Evolutionary conservation across 2,888 invertebrate species (phyloP).

Genomic region (Pelosia muscerda): DNA sequence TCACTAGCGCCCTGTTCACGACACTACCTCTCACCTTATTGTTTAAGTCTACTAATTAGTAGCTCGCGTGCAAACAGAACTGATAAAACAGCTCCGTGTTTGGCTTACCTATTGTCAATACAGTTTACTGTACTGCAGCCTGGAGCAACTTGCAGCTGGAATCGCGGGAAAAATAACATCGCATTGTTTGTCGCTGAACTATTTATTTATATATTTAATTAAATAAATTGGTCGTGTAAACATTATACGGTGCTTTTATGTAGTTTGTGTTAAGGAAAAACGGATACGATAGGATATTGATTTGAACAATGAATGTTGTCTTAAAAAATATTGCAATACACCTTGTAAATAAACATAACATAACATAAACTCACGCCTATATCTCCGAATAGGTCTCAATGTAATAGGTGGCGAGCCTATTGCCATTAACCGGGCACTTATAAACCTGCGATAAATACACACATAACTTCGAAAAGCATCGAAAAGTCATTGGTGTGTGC

Average conservation of each 20-base stretch:
- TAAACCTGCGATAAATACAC: too few species aligned
- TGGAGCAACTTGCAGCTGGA: slow-evolving; percentile 5
- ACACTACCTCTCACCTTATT: slow-evolving; percentile 49
- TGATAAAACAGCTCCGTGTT: slow-evolving; percentile 30
- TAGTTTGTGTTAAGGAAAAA: not conserved
- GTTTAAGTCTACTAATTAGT: slow-evolving; percentile 58
- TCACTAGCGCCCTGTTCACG: slow-evolving; percentile 41
- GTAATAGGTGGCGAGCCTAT: too few species aligned
- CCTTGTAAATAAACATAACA: too few species aligned
- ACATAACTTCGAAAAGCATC: too few species aligned
- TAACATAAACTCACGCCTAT: too few species aligned
- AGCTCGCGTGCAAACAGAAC: slow-evolving; percentile 48
- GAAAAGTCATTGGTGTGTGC: too few species aligned
- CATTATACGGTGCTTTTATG: not conserved
- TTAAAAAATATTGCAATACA: too few species aligned
- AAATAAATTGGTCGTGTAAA: slow-evolving; percentile 1
- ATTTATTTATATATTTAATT: not conserved
- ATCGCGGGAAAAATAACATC: slow-evolving; percentile 9
- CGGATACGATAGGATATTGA: not conserved
- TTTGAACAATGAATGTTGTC: too few species aligned
- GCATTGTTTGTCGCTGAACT: not conserved
- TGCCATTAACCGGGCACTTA: too few species aligned
- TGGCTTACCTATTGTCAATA: slow-evolving; percentile 45
- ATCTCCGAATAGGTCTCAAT: too few species aligned
- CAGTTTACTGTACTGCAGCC: slow-evolving; percentile 27